These are phyloP conservation scores for Operophtera brumata DNA, from an alignment of 2,888 invertebrate genomes.

Conservation along the genomic window DNA sequence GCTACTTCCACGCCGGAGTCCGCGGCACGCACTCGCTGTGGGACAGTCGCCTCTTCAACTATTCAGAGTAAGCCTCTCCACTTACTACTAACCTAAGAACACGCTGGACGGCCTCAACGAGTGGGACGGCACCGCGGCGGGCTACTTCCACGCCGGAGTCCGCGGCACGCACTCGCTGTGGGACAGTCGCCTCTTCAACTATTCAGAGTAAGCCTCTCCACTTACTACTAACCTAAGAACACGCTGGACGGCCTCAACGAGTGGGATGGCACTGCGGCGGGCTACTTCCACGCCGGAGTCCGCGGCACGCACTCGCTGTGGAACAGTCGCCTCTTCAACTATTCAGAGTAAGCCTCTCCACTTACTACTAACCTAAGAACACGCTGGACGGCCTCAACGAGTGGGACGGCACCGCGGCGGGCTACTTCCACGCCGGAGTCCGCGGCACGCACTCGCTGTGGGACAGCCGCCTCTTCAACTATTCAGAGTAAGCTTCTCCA, in stretches of 20 bases:
- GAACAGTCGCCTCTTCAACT: constrained; percentile 99
- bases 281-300: constrained; percentile 96
- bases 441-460: constrained; percentile 95
- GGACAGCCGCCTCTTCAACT: constrained; percentile 99
- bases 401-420: constrained; percentile 96
- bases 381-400: constrained; percentile 88
- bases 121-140: constrained; percentile 96
- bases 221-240: neutral
- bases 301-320: constrained; percentile 95
- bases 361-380: neutral
- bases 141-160: constrained; percentile 96
- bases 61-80: constrained; percentile 85
- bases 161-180: constrained; percentile 95
- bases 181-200: constrained; percentile 99
- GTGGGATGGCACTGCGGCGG: constrained; percentile 96
- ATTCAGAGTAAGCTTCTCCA: constrained; percentile 85
- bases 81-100: neutral
- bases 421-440: constrained; percentile 95
- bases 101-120: constrained; percentile 88
- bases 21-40: constrained; percentile 95
- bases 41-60: constrained; percentile 99
- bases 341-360: constrained; percentile 85
- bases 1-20: constrained; percentile 96
- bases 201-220: constrained; percentile 85
- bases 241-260: constrained; percentile 88